phyloP scores from a whole-genome alignment of 1,140 invertebrate genomes.

The Leptonema lineaticorne region DNA sequence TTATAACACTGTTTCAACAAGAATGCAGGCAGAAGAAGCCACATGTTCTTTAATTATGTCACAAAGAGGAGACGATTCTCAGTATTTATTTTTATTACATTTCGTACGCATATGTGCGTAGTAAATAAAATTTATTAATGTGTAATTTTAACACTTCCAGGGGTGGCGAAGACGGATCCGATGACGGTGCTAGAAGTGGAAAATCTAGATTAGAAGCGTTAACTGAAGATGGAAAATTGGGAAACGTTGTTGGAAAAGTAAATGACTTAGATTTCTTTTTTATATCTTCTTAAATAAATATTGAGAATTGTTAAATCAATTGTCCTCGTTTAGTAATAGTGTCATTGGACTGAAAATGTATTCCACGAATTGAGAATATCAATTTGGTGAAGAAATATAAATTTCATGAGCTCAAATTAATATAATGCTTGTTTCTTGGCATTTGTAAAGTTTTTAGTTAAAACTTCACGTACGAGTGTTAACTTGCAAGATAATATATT shows the following conservation, averaged over 20 bases:
- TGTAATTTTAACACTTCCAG: conserved; percentile 26
- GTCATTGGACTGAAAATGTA: too few species aligned
- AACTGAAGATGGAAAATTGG: conserved; percentile 55
- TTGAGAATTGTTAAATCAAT: too few species aligned
- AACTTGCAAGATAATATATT: too few species aligned
- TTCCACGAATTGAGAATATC: too few species aligned
- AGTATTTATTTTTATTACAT: conserved; percentile 43
- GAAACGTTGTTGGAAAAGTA: conserved; percentile 56
- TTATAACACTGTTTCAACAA: conserved; percentile 89
- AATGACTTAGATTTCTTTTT: neutral
- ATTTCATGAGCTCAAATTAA: too few species aligned
- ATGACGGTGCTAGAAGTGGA: conserved; percentile 50
- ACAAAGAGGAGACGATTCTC: conserved; percentile 66
- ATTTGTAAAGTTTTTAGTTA: too few species aligned
- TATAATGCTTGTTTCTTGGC: too few species aligned
- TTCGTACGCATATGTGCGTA: neutral
- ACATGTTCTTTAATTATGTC: conserved; percentile 87
- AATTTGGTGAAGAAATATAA: too few species aligned
- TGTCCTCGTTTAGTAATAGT: too few species aligned
- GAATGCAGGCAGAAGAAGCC: conserved; percentile 96
- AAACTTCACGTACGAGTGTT: too few species aligned
- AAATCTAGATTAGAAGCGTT: conserved; percentile 55
- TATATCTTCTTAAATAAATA: neutral
- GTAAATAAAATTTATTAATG: neutral
- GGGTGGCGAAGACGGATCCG: conserved; percentile 50